phyloP scores from a whole-genome alignment of 2,797 vertebrate genomes.

The Vireo griseus region DNA sequence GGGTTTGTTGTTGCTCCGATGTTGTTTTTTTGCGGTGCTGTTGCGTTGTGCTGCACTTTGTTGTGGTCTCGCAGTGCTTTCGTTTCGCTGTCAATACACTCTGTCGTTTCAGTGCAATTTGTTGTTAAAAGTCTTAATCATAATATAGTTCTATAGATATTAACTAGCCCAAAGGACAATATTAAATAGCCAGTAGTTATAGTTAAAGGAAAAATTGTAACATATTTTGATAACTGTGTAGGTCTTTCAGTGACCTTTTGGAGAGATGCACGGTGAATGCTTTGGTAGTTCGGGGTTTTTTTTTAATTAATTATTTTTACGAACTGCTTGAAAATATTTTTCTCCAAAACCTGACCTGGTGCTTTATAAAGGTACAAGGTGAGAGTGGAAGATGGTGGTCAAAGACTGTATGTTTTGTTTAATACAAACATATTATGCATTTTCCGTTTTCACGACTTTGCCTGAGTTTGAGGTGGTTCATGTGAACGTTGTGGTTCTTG shows the following conservation, averaged over 20 bases:
- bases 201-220: too few relatives aligned
- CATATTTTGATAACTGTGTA: neutral
- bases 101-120: neutral
- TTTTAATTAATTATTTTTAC: neutral
- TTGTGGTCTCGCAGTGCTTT: neutral
- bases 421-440: fast-evolving
- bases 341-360: fast-evolving
- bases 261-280: neutral
- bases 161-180: fast-evolving
- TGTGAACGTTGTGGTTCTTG: fast-evolving
- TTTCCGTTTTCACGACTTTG: neutral
- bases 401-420: neutral
- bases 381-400: neutral
- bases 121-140: neutral
- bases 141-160: fast-evolving
- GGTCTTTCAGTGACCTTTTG: neutral
- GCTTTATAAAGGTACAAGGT: neutral
- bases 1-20: neutral
- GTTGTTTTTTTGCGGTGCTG: neutral
- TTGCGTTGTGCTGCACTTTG: neutral
- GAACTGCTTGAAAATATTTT: neutral
- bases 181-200: neutral
- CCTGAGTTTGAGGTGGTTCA: neutral
- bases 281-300: neutral
- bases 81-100: fast-evolving